phyloP scores from a whole-genome alignment of 2,888 invertebrate species.

The Nephrotoma flavescens region DNA sequence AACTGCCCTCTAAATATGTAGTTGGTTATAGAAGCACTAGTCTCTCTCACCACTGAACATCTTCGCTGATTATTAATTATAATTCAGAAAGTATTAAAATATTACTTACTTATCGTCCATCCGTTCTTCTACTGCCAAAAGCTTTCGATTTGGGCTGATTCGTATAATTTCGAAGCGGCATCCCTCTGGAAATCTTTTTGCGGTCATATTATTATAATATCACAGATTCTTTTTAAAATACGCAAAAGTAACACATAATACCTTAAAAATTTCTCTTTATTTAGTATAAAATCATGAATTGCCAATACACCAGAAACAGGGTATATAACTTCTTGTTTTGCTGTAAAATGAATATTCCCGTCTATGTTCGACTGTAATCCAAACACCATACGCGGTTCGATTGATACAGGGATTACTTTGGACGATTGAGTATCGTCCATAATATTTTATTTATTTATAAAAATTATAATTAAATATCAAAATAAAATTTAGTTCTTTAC shows the following conservation, averaged over 20 bases:
- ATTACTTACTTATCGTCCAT: background rate
- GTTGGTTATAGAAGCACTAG: too few species aligned
- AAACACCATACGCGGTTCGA: constrained; percentile 28
- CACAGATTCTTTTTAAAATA: background rate
- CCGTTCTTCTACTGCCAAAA: constrained; percentile 26
- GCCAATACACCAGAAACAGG: constrained; percentile 64
- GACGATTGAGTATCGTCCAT: constrained; percentile 10
- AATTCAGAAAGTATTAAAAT: background rate
- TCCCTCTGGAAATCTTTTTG: constrained; percentile 24
- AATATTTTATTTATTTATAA: constrained; percentile 3
- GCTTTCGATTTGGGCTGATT: constrained; percentile 24
- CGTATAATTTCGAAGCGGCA: constrained; percentile 22
- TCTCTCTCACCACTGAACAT: too few species aligned
- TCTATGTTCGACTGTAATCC: constrained; percentile 32
- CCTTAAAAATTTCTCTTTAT: constrained; percentile 58
- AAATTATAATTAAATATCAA: constrained; percentile 2
- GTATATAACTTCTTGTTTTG: constrained; percentile 63
- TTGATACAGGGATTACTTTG: constrained; percentile 17
- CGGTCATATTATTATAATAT: background rate
- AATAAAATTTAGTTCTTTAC: constrained; percentile 2
- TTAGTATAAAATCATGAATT: constrained; percentile 55
- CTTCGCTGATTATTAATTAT: background rate
- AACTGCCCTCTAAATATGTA: too few species aligned
- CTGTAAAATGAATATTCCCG: constrained; percentile 57
- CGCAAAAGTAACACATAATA: constrained; percentile 8